Conservation (phyloP, 2,797 vertebrate genomes). For the Coilia nasus region DNA sequence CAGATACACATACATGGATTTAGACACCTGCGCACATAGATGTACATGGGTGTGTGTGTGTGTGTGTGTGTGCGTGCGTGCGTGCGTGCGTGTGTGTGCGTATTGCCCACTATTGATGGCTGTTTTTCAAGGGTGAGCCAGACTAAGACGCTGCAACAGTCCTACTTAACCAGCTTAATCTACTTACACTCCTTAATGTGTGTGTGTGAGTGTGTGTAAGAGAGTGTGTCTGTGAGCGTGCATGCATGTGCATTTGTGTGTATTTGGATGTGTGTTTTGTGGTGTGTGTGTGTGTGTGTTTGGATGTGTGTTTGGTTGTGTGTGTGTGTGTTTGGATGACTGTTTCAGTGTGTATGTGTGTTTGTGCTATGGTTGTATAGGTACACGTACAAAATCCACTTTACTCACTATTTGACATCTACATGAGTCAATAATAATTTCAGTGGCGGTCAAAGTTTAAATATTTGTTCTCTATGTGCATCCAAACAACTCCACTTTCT, state of each 20-base stretch:
- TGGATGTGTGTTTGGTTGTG: conserved; percentile 20
- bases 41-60: no score
- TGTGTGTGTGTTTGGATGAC: not conserved
- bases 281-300: conserved; percentile 24
- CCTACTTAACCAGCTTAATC: conserved; percentile 45
- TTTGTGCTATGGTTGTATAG: not conserved
- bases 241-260: not conserved
- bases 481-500: no score
- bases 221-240: conserved; percentile 25
- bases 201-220: conserved; percentile 36
- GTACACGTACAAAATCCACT: no score
- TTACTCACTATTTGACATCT: no score
- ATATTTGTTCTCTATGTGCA: no score
- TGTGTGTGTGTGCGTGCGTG: not conserved
- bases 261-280: not conserved
- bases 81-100: not conserved
- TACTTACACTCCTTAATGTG: conserved; percentile 34
- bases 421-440: no score
- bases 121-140: conserved; percentile 32
- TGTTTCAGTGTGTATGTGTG: not conserved
- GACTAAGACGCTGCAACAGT: conserved; percentile 36
- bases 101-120: not conserved
- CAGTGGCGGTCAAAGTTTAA: no score
- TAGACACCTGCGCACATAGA: not conserved
- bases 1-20: not conserved